Base-by-base conservation (phyloP, 1,140 invertebrate genomes). In the Micrasema minimum region DNA sequence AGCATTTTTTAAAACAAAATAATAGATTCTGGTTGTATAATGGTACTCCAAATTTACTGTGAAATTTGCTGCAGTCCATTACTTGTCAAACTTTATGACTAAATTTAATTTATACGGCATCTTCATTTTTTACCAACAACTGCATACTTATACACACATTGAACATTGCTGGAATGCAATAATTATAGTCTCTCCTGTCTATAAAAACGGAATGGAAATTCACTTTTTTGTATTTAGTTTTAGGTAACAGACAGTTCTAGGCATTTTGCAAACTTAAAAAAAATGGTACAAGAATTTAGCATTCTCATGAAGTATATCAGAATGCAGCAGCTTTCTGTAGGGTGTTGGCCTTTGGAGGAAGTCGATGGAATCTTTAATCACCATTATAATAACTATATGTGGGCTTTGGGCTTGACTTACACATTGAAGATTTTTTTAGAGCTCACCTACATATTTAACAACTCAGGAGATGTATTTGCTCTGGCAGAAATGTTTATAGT, bases 401-500 rank as follows among this genome's bases (percentile, higher is more conserved):
- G 53, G 48, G 3, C 62, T 3, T 16, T 53, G 5, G 46, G 22
- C 4, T 46, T 65, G 11, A 5, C 22, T 3, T 70, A 70, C 46
- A 41, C 59, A 6, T 12, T 64, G 0, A 70, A 70, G 18, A 62
- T 70, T 14, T 2, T 64, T 16, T 14, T 43, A 6, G 68, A 70
- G 18, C 18, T 70, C 9, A n/a, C 59, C 10, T 64, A 70, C 23
- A 70, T 70, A 23, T 70, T 45, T 18, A 22, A 20, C 9, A 57
- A 70, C 46, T 41, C 57, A 3, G 68, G 57, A 12, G 45, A 70
- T 38, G 14, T 64, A 7, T 64, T 31, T 22, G 48, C 46, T 38
- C 11, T 64, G 22, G 68, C 57, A 9, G 46, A 70, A 37, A 70
- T 70, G 68, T 70, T 70, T 31, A 70, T 70, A n/a, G 41, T 70